Percentiles rank a stretch among this genome's conserved stretches.
Evolutionary conservation across 2,797 vertebrate species (phyloP).

Genomic region (Etheostoma nigrum): DNA sequence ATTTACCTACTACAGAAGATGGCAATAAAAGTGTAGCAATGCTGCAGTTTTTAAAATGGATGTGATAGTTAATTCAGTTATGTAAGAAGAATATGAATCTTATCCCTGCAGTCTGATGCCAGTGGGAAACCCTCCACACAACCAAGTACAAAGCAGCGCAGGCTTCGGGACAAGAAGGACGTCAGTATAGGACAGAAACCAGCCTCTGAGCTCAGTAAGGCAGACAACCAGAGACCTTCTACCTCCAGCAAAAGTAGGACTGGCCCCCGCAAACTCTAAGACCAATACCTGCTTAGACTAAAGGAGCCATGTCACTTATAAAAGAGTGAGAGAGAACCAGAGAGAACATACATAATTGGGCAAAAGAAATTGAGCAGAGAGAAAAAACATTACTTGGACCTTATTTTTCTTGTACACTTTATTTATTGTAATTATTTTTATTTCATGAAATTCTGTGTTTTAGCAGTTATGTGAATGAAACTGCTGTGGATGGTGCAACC

Average conservation of each 20-base stretch:
- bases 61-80: conserved; percentile 62
- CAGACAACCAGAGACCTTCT: conserved; percentile 57
- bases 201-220: conserved; percentile 55
- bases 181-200: conserved; percentile 54
- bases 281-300: conserved; percentile 63
- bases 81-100: conserved; percentile 73
- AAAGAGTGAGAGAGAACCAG: not conserved
- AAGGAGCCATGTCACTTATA: not conserved
- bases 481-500: conserved; percentile 21
- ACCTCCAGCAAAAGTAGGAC: conserved; percentile 56
- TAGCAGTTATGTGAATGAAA: conserved; percentile 41
- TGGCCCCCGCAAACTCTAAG: conserved; percentile 69
- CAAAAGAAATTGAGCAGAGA: not conserved
- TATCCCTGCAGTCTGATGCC: conserved; percentile 73
- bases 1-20: conserved; percentile 62
- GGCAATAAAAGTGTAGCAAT: conserved; percentile 33
- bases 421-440: conserved; percentile 25
- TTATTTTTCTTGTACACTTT: conserved; percentile 7
- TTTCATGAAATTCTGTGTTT: conserved; percentile 31
- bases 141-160: conserved; percentile 67
- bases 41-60: conserved; percentile 59
- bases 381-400: not conserved
- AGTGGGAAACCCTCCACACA: conserved; percentile 66
- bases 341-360: not conserved
- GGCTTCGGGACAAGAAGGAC: conserved; percentile 63